Evolutionary conservation across 2,888 invertebrate genomes (phyloP).

Genomic region (Agrotis exclamationis): DNA sequence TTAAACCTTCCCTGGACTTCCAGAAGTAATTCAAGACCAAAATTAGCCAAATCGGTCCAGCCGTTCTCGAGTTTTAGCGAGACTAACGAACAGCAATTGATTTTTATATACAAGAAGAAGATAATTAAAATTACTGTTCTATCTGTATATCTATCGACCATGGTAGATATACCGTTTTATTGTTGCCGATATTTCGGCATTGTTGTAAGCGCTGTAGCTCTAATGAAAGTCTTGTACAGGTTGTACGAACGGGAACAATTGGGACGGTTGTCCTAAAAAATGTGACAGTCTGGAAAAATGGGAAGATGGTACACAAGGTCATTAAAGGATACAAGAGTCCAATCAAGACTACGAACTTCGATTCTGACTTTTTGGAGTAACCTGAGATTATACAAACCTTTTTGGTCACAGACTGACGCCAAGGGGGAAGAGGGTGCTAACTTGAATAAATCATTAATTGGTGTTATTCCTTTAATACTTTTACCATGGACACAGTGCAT

Average conservation of each 20-base stretch:
- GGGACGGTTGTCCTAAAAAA: conserved; percentile 66
- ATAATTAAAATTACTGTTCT: too few species aligned
- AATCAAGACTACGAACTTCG: conserved; percentile 36
- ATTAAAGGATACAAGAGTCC: conserved; percentile 65
- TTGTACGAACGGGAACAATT: conserved; percentile 26
- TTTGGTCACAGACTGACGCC: background rate
- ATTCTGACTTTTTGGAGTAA: conserved; percentile 72
- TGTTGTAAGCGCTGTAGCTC: too few species aligned
- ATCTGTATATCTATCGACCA: too few species aligned
- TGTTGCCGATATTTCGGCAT: too few species aligned
- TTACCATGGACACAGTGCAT: background rate
- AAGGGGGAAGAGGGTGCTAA: background rate
- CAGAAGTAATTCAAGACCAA: too few species aligned
- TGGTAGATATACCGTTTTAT: too few species aligned
- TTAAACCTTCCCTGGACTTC: too few species aligned
- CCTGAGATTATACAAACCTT: background rate
- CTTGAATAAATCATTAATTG: background rate
- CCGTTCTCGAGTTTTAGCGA: too few species aligned
- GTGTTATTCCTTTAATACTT: background rate
- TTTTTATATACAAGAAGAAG: too few species aligned
- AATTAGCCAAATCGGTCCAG: too few species aligned
- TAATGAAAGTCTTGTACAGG: conserved; percentile 9
- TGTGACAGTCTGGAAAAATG: conserved; percentile 68
- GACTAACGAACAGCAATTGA: too few species aligned
- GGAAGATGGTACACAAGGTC: conserved; percentile 70